A percentile compares a stretch with the other conserved stretches of the same genome.
Conservation (phyloP, 1,140 invertebrate species). For the Sarcophaga bullata region DNA sequence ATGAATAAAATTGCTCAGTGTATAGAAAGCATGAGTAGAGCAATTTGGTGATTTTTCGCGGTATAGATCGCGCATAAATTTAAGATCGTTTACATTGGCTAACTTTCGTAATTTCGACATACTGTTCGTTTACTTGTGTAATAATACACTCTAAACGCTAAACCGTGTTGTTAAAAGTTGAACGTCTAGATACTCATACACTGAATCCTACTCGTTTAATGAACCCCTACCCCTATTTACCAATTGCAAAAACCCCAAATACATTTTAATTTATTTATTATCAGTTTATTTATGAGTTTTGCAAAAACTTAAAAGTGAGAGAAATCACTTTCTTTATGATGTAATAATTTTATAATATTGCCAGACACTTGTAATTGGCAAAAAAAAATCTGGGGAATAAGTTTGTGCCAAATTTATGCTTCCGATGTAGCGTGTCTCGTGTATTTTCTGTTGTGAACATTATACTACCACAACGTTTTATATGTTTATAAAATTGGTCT, state of each 20-base stretch:
- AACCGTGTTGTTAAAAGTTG: not conserved
- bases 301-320: too few relatives aligned
- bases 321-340: too few relatives aligned
- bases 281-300: too few relatives aligned
- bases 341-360: too few relatives aligned
- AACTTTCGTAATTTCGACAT: conserved; percentile 29
- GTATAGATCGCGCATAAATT: conserved; percentile 35
- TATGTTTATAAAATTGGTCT: too few relatives aligned
- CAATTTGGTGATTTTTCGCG: not conserved
- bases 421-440: too few relatives aligned
- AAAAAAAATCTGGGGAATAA: too few relatives aligned
- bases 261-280: too few relatives aligned
- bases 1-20: conserved; percentile 24
- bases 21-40: conserved; percentile 31
- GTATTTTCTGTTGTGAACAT: too few relatives aligned
- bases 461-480: too few relatives aligned
- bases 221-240: not conserved
- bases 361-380: too few relatives aligned
- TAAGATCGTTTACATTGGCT: conserved; percentile 29
- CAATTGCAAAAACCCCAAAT: not conserved
- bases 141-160: not conserved
- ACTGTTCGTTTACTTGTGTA: not conserved
- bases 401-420: too few relatives aligned
- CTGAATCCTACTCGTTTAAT: not conserved
- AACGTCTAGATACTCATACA: not conserved